phyloP scores from a whole-genome alignment of 2,113 vertebrate species.

The Lagopus muta region DNA sequence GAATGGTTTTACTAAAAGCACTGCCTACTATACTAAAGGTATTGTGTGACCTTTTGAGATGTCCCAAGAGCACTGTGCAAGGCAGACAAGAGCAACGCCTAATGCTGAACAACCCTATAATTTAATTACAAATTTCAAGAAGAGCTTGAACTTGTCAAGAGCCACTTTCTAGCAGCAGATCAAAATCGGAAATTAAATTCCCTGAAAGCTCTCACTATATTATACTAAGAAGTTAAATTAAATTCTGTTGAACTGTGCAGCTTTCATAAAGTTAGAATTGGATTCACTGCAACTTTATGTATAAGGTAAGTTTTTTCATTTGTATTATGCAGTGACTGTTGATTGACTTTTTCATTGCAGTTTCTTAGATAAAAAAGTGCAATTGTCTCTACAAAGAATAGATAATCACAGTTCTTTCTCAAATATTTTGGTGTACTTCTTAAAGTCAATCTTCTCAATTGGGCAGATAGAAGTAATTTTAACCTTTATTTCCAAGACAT shows the following conservation, averaged over 20 bases:
- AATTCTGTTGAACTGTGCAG: neutral
- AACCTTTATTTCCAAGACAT: neutral
- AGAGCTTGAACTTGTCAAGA: neutral
- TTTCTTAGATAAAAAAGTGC: neutral
- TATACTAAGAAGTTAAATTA: conserved; percentile 18
- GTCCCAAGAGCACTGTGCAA: neutral
- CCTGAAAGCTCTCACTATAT: neutral
- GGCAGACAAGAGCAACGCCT: neutral
- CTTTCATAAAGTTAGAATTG: neutral
- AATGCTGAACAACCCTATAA: neutral
- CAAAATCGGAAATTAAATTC: conserved; percentile 35
- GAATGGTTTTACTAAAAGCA: neutral
- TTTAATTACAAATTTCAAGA: neutral
- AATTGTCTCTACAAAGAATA: neutral
- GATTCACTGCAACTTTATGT: neutral
- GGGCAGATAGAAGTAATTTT: neutral
- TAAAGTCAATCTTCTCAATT: neutral
- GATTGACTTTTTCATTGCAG: neutral
- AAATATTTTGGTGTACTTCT: neutral
- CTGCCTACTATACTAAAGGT: neutral
- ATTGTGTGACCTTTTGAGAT: conserved; percentile 1
- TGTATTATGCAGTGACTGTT: neutral
- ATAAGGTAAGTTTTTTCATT: neutral
- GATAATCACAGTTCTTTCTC: neutral
- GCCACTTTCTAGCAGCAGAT: neutral